Evolutionary conservation across 64 coral and sea anemone species (phyloP).

Genomic region (Porites australiensis): DNA sequence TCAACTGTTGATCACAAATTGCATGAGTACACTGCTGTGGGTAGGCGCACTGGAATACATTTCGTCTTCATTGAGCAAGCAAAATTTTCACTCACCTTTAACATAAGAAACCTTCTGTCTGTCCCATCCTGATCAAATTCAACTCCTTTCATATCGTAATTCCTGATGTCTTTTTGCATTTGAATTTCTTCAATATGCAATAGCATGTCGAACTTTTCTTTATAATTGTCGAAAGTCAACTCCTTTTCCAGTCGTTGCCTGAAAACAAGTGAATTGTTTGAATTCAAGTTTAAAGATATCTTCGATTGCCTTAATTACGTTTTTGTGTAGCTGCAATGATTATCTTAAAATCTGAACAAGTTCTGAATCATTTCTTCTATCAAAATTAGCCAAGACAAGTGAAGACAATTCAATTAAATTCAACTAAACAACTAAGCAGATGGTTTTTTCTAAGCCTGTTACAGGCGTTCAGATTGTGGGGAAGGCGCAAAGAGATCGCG

Average conservation of each 20-base stretch:
- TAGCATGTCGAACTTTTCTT: conserved; percentile 67
- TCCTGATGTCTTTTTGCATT: conserved; percentile 84
- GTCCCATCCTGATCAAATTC: conserved; percentile 28
- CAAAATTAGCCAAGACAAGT: too few relatives aligned
- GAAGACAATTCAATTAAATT: too few relatives aligned
- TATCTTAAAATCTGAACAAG: too few relatives aligned
- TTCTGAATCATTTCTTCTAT: too few relatives aligned
- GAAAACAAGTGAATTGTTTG: neutral
- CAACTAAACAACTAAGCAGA: too few relatives aligned
- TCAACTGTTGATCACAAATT: too few relatives aligned
- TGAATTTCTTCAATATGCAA: conserved; percentile 82
- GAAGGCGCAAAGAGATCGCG: too few relatives aligned
- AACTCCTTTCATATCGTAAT: conserved; percentile 72
- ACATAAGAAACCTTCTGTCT: conserved; percentile 45
- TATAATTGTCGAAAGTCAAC: conserved; percentile 51
- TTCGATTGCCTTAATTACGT: neutral
- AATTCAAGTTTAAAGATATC: neutral
- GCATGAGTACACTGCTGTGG: too few relatives aligned
- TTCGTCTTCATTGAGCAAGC: too few relatives aligned
- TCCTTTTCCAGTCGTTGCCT: conserved; percentile 42
- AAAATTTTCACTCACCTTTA: neutral
- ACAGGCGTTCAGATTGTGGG: too few relatives aligned
- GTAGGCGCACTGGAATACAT: too few relatives aligned
- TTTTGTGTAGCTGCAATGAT: neutral
- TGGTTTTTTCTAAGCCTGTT: too few relatives aligned